Base-by-base conservation (phyloP, 2,888 invertebrate species). In the Sceliomorpha sp. region DNA sequence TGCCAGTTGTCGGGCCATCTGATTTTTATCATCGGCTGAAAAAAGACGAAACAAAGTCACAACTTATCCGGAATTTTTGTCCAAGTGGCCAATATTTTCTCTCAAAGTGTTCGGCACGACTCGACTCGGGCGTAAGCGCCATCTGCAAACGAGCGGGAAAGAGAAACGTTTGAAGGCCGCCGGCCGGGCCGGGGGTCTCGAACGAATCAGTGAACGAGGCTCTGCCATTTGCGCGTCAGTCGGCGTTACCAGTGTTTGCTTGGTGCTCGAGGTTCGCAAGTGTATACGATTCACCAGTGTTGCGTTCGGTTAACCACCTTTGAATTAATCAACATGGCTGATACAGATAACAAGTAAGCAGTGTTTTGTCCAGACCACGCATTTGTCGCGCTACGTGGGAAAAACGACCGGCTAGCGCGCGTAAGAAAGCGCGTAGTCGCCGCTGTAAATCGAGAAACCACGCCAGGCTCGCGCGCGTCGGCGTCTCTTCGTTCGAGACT, bases 271-370 rank as follows among this genome's bases (percentile, higher is more conserved):
- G 48, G 42, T 39, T 53, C 56, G 29, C 15, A 2, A 55, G 51
- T 56, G 64, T 71, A 26, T 40, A 27, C 51, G 15, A 55, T 17
- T 55, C 27, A n/a, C 37, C 20, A 53, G 63, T 68, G 59, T 50
- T 59, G 55, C 31, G 39, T 17, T 14, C 8, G n/a, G 13, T 53
- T 60, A 56, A 53, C 56, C 26, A 44, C 36, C 50, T 45, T 47
- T 70, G 69, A 75, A 80, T n/a, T 78, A 76, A 88, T 80, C 82
- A 91, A 80, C 89, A 93, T 93, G 93, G 92, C 93, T 89, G 93
- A 93, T 89, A 89, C 88, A 71, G 88, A 92, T 86, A 91, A 90
- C 87, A 92, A 91, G 93, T 93, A 90, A 93, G 93, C n/a, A n/a
- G n/a, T n/a, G n/a, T n/a, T n/a, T n/a, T n/a, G n/a, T n/a, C n/a